Conservation (phyloP, 2,797 vertebrate genomes). For the Xyrichtys novacula region DNA sequence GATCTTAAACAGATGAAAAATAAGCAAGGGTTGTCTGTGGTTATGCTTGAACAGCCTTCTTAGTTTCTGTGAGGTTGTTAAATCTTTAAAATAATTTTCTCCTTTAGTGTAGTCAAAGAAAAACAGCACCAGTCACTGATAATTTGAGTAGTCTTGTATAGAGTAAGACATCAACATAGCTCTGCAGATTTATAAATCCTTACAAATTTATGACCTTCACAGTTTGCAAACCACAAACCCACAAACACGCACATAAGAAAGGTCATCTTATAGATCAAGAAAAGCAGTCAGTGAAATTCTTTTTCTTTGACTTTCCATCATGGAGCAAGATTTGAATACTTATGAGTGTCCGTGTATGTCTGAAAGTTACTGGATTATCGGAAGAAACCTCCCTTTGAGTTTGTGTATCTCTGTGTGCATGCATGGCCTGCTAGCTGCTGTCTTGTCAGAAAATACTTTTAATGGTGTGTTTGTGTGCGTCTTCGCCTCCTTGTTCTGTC, state of each 20-base stretch:
- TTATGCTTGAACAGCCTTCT: too few relatives aligned
- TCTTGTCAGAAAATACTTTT: slow-evolving; percentile 29
- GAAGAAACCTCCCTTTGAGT: neutral
- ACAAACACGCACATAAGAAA: slow-evolving; percentile 24
- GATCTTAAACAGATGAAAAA: too few relatives aligned
- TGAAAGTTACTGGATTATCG: slow-evolving; percentile 1
- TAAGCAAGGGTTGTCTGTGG: too few relatives aligned
- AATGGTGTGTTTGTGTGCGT: slow-evolving; percentile 27
- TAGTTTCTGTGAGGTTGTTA: too few relatives aligned
- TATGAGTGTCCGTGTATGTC: slow-evolving; percentile 13
- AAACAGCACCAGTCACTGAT: too few relatives aligned
- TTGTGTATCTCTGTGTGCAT: slow-evolving; percentile 1
- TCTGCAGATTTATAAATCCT: slow-evolving; percentile 20
- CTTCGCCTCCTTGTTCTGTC: slow-evolving; percentile 37
- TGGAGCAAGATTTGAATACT: slow-evolving; percentile 36
- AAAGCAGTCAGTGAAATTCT: slow-evolving; percentile 41
- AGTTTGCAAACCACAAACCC: slow-evolving; percentile 15
- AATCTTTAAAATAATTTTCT: too few relatives aligned
- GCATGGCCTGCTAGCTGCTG: neutral
- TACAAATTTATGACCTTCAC: slow-evolving; percentile 50
- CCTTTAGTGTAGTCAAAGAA: too few relatives aligned
- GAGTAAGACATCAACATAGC: slow-evolving; percentile 15
- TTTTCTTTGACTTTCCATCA: slow-evolving; percentile 28
- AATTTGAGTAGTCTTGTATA: slow-evolving; percentile 1
- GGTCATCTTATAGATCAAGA: slow-evolving; percentile 58